A percentile compares a stretch with the other conserved stretches of the same genome.
Conservation (phyloP, 2,797 vertebrate species). For the Gymnoscopelus braueri region DNA sequence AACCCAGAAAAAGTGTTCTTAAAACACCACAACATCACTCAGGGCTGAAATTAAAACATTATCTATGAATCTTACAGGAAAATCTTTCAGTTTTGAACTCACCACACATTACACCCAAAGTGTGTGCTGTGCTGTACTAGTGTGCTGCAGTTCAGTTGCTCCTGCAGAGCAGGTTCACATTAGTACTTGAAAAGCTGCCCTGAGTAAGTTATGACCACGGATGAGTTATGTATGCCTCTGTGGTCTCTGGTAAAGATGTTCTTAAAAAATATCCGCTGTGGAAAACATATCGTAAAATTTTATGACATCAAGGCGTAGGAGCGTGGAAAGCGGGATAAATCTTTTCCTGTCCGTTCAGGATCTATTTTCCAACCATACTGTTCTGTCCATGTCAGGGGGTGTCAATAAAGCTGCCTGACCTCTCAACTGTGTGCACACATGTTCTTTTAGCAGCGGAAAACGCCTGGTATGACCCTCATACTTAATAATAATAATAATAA, state of each 20-base stretch:
- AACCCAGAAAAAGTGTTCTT: too few relatives aligned
- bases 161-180: conserved; percentile 43
- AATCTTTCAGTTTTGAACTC: too few relatives aligned
- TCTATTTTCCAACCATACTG: conserved; percentile 46
- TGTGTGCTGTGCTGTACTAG: not conserved
- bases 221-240: conserved; percentile 69
- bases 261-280: conserved; percentile 69
- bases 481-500: too few relatives aligned
- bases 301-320: conserved; percentile 57
- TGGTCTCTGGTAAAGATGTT: conserved; percentile 69
- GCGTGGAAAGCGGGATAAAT: conserved; percentile 64
- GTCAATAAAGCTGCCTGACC: conserved; percentile 36
- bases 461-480: too few relatives aligned
- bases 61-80: too few relatives aligned
- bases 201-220: conserved; percentile 54
- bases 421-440: conserved; percentile 23
- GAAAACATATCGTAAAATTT: conserved; percentile 73
- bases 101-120: too few relatives aligned
- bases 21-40: too few relatives aligned
- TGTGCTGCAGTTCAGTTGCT: conserved; percentile 35
- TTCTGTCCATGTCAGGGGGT: conserved; percentile 32
- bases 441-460: too few relatives aligned
- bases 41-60: too few relatives aligned
- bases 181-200: conserved; percentile 48
- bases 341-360: conserved; percentile 37